Evolutionary conservation across 1,140 invertebrate species (phyloP).

Genomic region (Cydia amplana): DNA sequence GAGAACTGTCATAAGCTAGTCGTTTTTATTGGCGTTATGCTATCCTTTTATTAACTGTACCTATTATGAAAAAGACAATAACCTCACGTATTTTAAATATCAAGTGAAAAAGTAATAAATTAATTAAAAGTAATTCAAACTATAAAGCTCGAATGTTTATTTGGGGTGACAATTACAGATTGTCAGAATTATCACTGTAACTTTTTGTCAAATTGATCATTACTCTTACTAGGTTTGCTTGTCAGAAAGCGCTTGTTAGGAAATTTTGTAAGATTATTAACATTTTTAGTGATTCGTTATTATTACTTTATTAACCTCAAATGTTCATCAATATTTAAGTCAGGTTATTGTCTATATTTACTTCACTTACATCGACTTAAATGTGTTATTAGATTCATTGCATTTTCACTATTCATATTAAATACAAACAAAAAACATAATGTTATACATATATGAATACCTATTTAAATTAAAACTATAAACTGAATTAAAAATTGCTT

Average conservation of each 20-base stretch:
- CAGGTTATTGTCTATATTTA: constrained; percentile 1
- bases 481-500: constrained; percentile 1
- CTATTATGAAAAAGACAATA: constrained; percentile 1
- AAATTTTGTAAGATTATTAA: too few species aligned
- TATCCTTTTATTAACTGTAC: constrained; percentile 12
- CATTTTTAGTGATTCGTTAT: too few species aligned
- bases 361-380: not conserved
- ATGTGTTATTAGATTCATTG: constrained; percentile 1
- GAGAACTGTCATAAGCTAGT: constrained; percentile 10
- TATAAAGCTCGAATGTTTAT: too few species aligned
- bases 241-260: too few species aligned
- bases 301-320: too few species aligned
- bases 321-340: not conserved
- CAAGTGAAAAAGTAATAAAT: not conserved
- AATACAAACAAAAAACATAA: not conserved
- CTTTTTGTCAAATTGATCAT: too few species aligned
- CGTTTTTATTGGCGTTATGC: constrained; percentile 1
- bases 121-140: too few species aligned
- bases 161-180: too few species aligned
- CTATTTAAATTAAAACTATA: not conserved
- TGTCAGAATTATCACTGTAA: too few species aligned
- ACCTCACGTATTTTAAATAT: not conserved
- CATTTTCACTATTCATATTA: not conserved
- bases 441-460: not conserved
- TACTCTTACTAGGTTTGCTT: too few species aligned